A percentile compares a stretch with the other conserved stretches of the same genome.
These are phyloP conservation scores for Alentia gelatinosa DNA, from an alignment of 2,888 invertebrate species.

Conservation along the genomic window DNA sequence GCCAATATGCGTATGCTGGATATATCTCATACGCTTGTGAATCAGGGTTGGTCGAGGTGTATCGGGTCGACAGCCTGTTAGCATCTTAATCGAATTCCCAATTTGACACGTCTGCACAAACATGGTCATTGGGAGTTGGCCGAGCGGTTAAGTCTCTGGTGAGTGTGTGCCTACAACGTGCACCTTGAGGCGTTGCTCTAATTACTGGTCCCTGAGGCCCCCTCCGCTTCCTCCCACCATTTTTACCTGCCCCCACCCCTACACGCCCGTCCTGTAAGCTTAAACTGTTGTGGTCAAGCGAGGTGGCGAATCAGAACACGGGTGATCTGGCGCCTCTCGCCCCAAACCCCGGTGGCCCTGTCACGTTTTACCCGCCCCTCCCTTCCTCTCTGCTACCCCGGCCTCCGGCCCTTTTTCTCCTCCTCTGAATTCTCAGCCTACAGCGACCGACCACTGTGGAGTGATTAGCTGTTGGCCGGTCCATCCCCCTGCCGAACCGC, in stretches of 20 bases:
- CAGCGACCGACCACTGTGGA: background rate
- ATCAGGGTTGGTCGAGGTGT: no score
- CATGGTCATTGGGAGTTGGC: background rate
- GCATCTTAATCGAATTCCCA: background rate
- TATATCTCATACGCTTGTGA: no score
- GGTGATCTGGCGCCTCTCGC: background rate
- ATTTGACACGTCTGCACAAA: slow-evolving; percentile 39
- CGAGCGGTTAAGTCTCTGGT: background rate
- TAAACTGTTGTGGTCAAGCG: slow-evolving; percentile 40
- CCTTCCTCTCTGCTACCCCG: background rate
- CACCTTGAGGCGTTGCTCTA: background rate
- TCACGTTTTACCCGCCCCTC: background rate
- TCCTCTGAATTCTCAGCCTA: background rate
- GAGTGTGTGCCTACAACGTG: background rate
- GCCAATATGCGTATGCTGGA: no score
- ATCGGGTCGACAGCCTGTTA: background rate
- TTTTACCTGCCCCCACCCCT: background rate
- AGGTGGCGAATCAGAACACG: slow-evolving; percentile 4
- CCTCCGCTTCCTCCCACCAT: background rate
- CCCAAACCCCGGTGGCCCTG: background rate
- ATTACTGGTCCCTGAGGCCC: background rate
- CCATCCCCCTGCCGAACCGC: slow-evolving; percentile 31
- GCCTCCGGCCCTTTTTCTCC: background rate
- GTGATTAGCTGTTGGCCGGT: slow-evolving; percentile 37
- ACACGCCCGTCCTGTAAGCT: background rate